These are phyloP conservation scores for Lepus americanus DNA, from an alignment of 2,113 vertebrate genomes.

Conservation along the genomic window DNA sequence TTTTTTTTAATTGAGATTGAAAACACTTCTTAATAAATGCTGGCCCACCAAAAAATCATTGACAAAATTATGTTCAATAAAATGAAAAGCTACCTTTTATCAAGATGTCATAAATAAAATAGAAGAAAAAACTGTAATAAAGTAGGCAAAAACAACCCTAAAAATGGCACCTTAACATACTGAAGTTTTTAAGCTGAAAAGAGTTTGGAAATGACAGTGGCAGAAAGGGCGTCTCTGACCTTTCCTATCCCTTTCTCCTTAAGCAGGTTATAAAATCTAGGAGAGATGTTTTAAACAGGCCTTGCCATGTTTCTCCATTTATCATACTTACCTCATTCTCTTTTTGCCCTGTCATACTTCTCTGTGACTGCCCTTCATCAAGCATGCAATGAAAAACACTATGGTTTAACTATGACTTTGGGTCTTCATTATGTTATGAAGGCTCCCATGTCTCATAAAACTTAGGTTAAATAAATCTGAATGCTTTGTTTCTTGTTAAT, in stretches of 20 bases:
- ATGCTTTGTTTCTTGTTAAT: neutral
- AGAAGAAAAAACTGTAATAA: neutral
- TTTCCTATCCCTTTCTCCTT: neutral
- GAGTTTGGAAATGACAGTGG: neutral
- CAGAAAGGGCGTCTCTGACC: neutral
- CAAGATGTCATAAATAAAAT: constrained; percentile 34
- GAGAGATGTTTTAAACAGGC: neutral
- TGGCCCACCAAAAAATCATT: neutral
- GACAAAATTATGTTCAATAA: constrained; percentile 37
- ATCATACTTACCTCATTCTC: neutral
- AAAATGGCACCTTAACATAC: neutral
- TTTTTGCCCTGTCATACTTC: no score
- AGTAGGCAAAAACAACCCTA: neutral
- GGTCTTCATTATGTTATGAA: neutral
- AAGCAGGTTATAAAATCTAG: neutral
- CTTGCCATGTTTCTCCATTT: neutral
- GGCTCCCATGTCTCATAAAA: neutral
- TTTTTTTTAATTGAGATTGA: neutral
- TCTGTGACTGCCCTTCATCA: neutral
- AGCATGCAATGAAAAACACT: neutral
- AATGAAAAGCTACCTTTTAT: neutral
- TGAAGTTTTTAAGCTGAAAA: neutral
- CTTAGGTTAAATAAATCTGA: neutral
- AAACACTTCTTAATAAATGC: neutral
- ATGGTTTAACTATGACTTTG: neutral